Evolutionary conservation across 1,140 invertebrate species (phyloP), one percentile per base, ranked within the genome.

Genomic region (honey bee (Apis mellifera)): DNA sequence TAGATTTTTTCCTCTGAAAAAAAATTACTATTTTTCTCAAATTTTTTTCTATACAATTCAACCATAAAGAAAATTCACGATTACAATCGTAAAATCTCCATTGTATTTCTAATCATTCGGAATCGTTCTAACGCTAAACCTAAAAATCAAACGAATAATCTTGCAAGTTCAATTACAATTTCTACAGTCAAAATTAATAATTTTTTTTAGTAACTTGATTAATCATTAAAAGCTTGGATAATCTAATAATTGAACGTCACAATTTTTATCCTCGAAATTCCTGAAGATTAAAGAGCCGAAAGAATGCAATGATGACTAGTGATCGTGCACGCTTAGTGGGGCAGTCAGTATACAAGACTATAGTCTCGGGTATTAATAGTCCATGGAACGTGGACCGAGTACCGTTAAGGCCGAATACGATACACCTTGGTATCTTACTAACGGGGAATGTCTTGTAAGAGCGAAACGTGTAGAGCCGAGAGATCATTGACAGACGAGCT

Each of bases 401-500:
- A 92, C 92, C 91, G 91, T 93, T 93, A 92, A 87, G 87, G 78
- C 82, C 86, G 89, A 89, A 90, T 83, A 73, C 79, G 79, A 82
- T 82, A 82, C 78, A 62, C 74, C 84, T 52, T 86, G 71, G 82
- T 87, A 84, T 79, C 84, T 87, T 70, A 66, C 75, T 92, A 92
- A 92, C 92, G 89, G 87, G 80, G 82, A 89, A 89, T 84, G 68
- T 78, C 88, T 84, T 80, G 84, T 82, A 85, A 83, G 78, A 74
- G 19, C 55, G 52, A 65, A 66, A 12, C 23, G 42, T 13, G 17
- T 26, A 54, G 21, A 62, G 13, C 17, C 9, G 50, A 32, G 32
- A 55, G n/a, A 78, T 76, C 62, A 65, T 81, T 62, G 62, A 50
- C 23, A 32, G n/a, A 57, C 70, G 1, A n/a, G 21, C n/a, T 55